Evolutionary conservation across 2,888 invertebrate genomes (phyloP).

Genomic region (Sycophila texana): DNA sequence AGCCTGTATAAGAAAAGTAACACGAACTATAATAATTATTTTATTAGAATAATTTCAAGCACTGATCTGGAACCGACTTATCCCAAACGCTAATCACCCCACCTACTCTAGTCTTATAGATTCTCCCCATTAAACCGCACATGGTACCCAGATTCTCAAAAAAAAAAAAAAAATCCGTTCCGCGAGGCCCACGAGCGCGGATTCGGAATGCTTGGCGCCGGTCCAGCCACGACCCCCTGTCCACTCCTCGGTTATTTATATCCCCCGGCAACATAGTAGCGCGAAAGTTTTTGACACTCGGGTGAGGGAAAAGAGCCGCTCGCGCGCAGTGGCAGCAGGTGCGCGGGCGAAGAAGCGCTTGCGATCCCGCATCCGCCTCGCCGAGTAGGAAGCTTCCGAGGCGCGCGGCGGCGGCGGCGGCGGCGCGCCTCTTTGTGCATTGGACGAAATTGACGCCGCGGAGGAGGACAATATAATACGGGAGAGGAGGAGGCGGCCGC

Average conservation of each 20-base stretch:
- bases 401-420: constrained; percentile 2
- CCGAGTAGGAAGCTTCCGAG: not conserved
- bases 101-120: too few relatives aligned
- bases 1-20: too few relatives aligned
- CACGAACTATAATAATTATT: too few relatives aligned
- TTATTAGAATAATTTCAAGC: too few relatives aligned
- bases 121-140: too few relatives aligned
- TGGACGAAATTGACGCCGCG: constrained; percentile 25
- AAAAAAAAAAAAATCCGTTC: not conserved
- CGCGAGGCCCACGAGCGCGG: not conserved
- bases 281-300: constrained; percentile 37
- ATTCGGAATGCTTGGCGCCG: constrained; percentile 38
- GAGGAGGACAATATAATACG: constrained; percentile 14
- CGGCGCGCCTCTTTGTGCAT: constrained; percentile 12
- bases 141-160: not conserved
- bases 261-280: constrained; percentile 9
- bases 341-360: not conserved
- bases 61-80: too few relatives aligned
- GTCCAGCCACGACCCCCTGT: constrained; percentile 27
- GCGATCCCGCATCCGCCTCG: not conserved
- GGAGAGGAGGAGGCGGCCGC: not conserved
- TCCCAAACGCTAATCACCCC: too few relatives aligned
- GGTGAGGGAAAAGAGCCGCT: constrained; percentile 7
- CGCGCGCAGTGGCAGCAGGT: constrained; percentile 29
- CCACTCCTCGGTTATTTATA: constrained; percentile 48